A percentile compares a stretch with the other conserved stretches of the same genome.
phyloP scores from a whole-genome alignment of 1,140 invertebrate genomes.

The Bombus haemorrhoidalis region DNA sequence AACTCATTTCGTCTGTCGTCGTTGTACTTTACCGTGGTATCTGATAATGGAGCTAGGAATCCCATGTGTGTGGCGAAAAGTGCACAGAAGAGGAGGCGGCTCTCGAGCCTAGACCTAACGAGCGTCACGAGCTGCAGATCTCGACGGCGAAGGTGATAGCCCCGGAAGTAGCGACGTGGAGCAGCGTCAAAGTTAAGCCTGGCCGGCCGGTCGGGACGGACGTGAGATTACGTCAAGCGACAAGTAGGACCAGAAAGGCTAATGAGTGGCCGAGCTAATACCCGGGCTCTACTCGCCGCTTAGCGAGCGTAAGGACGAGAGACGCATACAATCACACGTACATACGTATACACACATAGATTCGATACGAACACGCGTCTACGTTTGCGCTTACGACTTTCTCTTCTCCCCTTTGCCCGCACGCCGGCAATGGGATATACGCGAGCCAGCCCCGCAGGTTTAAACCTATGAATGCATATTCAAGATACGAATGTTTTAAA shows the following conservation, averaged over 20 bases:
- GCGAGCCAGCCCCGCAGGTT: conserved; percentile 57
- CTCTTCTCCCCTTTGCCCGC: conserved; percentile 35
- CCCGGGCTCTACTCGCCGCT: conserved; percentile 61
- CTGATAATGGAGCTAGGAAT: conserved; percentile 35
- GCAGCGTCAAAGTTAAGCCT: conserved; percentile 67
- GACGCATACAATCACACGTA: neutral
- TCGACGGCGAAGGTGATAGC: conserved; percentile 12
- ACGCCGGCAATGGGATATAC: conserved; percentile 51
- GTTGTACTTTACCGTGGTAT: neutral
- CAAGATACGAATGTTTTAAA: conserved; percentile 81
- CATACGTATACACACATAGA: neutral
- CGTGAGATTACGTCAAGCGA: conserved; percentile 71
- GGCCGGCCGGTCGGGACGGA: conserved; percentile 52
- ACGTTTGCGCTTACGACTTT: conserved; percentile 27
- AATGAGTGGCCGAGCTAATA: conserved; percentile 74
- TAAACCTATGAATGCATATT: conserved; percentile 77
- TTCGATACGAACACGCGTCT: too few species aligned
- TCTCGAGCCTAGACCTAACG: neutral
- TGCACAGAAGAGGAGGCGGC: neutral
- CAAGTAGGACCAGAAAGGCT: conserved; percentile 72
- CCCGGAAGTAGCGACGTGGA: conserved; percentile 59
- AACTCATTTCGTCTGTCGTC: conserved; percentile 38
- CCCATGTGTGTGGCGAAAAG: neutral
- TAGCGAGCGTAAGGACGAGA: conserved; percentile 20
- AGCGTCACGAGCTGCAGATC: conserved; percentile 15